Base-by-base conservation (phyloP, 2,113 vertebrate genomes). In the Bubo scandiacus region DNA sequence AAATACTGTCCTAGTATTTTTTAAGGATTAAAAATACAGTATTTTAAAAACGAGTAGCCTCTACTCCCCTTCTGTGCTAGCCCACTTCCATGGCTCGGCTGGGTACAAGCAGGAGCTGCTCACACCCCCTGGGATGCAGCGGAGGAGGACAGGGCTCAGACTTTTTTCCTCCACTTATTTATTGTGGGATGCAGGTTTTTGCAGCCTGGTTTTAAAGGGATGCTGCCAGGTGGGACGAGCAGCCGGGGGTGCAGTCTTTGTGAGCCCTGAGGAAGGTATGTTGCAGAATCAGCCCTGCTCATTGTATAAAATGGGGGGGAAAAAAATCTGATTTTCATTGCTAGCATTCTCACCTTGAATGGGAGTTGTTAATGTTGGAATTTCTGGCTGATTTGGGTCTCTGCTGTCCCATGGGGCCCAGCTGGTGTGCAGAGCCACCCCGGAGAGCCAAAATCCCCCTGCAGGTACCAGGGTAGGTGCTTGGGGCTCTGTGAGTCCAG, bases 1-100 rank as follows among this genome's bases (percentile, higher is more conserved):
- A 90, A 96, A 90, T 80, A 74, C 73, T 63, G 96, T 91, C 92
- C 47, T 55, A 42, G 59, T 71, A 42, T 92, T 96, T 98, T 97
- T 86, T 70, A 84, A 96, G 85, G 96, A 97, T 92, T 90, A 94
- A 97, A 96, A 87, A 68, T 49, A 94, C 1, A 57, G 22, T 87
- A 65, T 97, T 97, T 92, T 58, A 63, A 95, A 96, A 90, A 84
- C 0, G 3, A n/a, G 45, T 6, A 16, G 54, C 15, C 59, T 87
- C 68, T 57, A 17, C 16, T 87, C 3, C 23, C 2, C 1, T 45
- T 52, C 43, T 51, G 43, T 73, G 51, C n/a, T 32, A 11, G 32
- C 11, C 11, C 16, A 1, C 2, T 21, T 20, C 18, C 12, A 3
- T 0, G 4, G 62, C 34, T 36, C 4, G 2, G 38, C 14, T 1